Evolutionary conservation across 2,888 invertebrate genomes (phyloP).

Genomic region (Macaria liturata): DNA sequence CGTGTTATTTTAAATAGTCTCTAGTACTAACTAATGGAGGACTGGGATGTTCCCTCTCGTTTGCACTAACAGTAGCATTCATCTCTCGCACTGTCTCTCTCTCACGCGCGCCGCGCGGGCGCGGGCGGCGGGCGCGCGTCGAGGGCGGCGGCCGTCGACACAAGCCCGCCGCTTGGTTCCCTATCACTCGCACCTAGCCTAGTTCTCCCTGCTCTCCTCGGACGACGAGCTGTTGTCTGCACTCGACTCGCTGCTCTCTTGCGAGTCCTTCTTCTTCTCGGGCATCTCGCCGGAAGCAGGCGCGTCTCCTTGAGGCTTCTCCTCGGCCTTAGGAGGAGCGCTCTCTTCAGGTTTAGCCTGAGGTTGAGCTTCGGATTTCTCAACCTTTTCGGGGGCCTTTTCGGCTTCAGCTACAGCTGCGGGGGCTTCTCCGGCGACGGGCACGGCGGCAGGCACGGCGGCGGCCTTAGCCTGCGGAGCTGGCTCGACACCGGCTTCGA

Average conservation of each 20-base stretch:
- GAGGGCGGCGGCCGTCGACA: constrained; percentile 80
- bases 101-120: constrained; percentile 39
- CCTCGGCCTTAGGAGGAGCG: background rate
- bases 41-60: constrained; percentile 44
- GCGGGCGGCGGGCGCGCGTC: constrained; percentile 76
- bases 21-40: constrained; percentile 67
- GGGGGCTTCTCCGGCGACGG: background rate
- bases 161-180: constrained; percentile 70
- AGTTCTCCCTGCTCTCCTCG: constrained; percentile 55
- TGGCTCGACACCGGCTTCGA: constrained; percentile 1
- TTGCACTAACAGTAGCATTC: constrained; percentile 48
- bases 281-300: constrained; percentile 33
- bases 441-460: constrained; percentile 3
- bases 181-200: constrained; percentile 58
- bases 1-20: constrained; percentile 78
- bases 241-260: constrained; percentile 49
- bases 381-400: constrained; percentile 27
- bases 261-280: constrained; percentile 45
- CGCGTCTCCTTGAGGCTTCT: constrained; percentile 25
- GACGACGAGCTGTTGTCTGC: constrained; percentile 43
- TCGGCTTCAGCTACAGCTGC: constrained; percentile 6
- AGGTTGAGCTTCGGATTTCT: constrained; percentile 15
- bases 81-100: constrained; percentile 40
- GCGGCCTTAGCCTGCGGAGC: constrained; percentile 2
- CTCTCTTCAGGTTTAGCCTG: background rate